These are phyloP conservation scores for Formica selysi DNA, from an alignment of 1,140 invertebrate genomes.

Conservation along the genomic window DNA sequence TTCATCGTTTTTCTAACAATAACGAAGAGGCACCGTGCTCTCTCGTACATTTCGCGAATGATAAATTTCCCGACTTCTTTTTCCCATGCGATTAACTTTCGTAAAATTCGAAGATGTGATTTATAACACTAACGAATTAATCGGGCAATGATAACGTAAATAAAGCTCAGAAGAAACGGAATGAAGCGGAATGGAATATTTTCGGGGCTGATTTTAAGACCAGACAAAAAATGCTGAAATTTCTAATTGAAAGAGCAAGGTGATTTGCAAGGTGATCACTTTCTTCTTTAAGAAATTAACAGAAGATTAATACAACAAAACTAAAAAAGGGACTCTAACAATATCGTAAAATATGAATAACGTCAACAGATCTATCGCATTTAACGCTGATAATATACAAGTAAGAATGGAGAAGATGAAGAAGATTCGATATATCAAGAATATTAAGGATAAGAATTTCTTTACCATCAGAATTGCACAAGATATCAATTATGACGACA, in stretches of 20 bases:
- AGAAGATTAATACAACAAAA: background rate
- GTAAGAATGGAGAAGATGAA: slow-evolving; percentile 1
- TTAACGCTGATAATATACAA: background rate
- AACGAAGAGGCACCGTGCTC: slow-evolving; percentile 64
- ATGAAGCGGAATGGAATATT: background rate
- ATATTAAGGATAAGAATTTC: background rate
- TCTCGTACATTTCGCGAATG: slow-evolving; percentile 14
- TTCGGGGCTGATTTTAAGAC: background rate
- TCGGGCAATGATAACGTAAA: slow-evolving; percentile 46
- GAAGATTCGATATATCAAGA: background rate
- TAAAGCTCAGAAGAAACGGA: slow-evolving; percentile 23
- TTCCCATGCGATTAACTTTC: slow-evolving; percentile 21
- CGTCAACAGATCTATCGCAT: slow-evolving; percentile 47
- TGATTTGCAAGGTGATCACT: background rate
- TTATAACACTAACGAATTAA: slow-evolving; percentile 45
- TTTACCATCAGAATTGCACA: background rate
- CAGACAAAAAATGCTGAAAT: background rate
- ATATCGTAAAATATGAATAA: slow-evolving; percentile 67
- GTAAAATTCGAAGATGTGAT: slow-evolving; percentile 35
- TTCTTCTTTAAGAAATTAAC: slow-evolving; percentile 15
- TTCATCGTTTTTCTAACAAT: slow-evolving; percentile 58
- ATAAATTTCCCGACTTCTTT: background rate
- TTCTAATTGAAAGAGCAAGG: background rate
- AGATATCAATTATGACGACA: background rate
- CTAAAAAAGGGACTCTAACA: slow-evolving; percentile 16